Conservation (phyloP, 2,888 invertebrate species). For the Sinopyrophorus schimmeli region DNA sequence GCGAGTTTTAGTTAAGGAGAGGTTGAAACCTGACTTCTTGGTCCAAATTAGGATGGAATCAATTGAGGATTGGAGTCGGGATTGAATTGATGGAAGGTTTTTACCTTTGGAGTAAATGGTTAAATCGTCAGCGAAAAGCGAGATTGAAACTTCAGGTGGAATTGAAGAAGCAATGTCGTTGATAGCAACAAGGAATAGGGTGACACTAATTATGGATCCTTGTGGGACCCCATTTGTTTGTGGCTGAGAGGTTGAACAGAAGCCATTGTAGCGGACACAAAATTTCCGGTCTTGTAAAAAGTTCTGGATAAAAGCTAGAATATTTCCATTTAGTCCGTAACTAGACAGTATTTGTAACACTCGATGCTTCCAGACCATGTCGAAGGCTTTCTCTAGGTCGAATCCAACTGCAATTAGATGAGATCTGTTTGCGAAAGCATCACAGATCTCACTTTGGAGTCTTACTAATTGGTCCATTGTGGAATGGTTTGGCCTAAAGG, state of each 20-base stretch:
- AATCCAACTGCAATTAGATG: background rate
- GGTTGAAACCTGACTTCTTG: constrained; percentile 22
- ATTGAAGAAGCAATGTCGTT: constrained; percentile 20
- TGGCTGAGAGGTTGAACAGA: background rate
- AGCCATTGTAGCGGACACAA: constrained; percentile 13
- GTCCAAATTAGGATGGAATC: background rate
- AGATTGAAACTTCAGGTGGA: constrained; percentile 8
- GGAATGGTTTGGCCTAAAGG: background rate
- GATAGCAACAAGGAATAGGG: constrained; percentile 31
- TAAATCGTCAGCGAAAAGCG: constrained; percentile 32
- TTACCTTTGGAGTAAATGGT: constrained; percentile 19
- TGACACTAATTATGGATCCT: constrained; percentile 31
- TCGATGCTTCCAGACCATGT: background rate
- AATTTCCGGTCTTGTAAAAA: constrained; percentile 14
- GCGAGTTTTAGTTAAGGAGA: constrained; percentile 22
- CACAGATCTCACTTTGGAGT: background rate
- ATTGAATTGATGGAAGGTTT: constrained; percentile 7
- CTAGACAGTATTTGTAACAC: background rate
- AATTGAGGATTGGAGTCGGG: background rate
- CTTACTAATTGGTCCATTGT: background rate
- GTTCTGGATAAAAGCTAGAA: background rate
- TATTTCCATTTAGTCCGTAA: background rate
- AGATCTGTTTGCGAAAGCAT: background rate
- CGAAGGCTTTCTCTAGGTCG: background rate
- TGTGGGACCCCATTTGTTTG: constrained; percentile 31